These are phyloP conservation scores for Montipora foliosa DNA, from an alignment of 64 coral and sea anemone species.

Conservation along the genomic window DNA sequence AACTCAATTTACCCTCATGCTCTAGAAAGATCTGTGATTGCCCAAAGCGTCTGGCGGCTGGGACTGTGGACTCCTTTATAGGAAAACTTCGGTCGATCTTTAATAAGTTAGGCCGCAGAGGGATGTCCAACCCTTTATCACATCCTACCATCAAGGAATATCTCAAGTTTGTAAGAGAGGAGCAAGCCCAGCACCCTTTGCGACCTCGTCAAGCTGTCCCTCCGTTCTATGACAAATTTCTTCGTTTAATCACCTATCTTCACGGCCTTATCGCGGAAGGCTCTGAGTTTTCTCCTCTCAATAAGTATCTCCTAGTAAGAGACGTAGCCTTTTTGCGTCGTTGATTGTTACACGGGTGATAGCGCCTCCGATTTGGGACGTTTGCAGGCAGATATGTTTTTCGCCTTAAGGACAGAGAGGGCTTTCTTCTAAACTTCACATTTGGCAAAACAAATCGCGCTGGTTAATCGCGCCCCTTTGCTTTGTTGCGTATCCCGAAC, in stretches of 20 bases:
- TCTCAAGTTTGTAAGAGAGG: not conserved
- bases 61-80: constrained; percentile 18
- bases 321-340: no score
- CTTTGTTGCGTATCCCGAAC: no score
- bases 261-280: no score
- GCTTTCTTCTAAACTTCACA: not conserved
- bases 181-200: no score
- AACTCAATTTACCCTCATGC: not conserved
- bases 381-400: not conserved
- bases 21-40: not conserved
- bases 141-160: constrained; percentile 37
- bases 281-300: no score
- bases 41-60: constrained; percentile 38
- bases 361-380: no score
- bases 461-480: not conserved
- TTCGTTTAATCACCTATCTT: no score
- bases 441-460: not conserved
- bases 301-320: no score
- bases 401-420: constrained; percentile 22
- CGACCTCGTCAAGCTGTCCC: no score
- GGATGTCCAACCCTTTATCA: not conserved
- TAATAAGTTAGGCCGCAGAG: constrained; percentile 26
- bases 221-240: no score
- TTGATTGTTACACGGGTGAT: no score
- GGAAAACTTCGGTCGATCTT: constrained; percentile 59